Base-by-base conservation (phyloP, 1,140 invertebrate species). In the Eciton burchellii region DNA sequence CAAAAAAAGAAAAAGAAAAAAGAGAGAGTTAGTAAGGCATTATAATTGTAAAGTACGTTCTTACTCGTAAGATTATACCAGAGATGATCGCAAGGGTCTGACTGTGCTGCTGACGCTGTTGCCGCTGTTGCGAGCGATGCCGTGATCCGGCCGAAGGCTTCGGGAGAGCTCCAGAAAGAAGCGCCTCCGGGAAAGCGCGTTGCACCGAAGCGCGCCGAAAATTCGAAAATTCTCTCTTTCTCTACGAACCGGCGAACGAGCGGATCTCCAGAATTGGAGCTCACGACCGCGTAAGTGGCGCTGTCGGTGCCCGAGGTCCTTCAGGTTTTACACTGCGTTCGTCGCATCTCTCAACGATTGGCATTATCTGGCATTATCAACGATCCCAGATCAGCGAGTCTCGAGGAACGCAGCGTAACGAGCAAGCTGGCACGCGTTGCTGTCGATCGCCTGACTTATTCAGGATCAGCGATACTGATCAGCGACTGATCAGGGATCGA, bases 31-130 rank as follows among this genome's bases (percentile, higher is more conserved):
- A 79, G 74, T 77, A 77, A 91, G 89, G 86, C 90, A 91, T 91
- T 91, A 85, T 92, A 92, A 89, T 79, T 92, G 91, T 92, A 93
- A 92, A 89, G 86, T 91, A 92, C 91, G 89, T 92, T 89, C 87
- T 89, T 90, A 90, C 84, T 84, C 63, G 77, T 88, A 90, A 86
- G 84, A 85, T 73, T 85, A 86, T 68, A 89, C 57, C 84, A 84
- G 86, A 85, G 83, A 90, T 52, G 72, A 41, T 89, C 85, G 85
- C 88, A 89, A 89, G 89, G 85, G 89, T 90, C 87, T 89, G 89
- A 90, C 81, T 85, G 84, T 52, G 49, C 63, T 77, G 68, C 72
- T 76, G 35, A 60, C 14, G 70, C 35, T 73, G 26, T 47, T 49
- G 35, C 57, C 35, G 43, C 49, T 84, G 82, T 81, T 71, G 62